Evolutionary conservation across 2,113 vertebrate species (phyloP).

Genomic region (Dromaius novaehollandiae): DNA sequence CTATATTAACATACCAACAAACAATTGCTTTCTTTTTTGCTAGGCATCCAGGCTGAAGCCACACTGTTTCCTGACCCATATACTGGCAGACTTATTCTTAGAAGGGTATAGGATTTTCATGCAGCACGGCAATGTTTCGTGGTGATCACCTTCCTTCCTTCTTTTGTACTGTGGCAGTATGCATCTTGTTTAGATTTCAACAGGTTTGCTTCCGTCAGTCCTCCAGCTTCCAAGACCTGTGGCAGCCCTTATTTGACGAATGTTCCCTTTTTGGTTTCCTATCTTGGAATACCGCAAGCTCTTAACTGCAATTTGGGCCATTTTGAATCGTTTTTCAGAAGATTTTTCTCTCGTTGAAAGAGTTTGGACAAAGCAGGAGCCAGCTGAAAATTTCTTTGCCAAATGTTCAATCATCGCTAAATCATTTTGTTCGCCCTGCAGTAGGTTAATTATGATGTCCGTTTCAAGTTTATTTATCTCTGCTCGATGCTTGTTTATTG

Average conservation of each 20-base stretch:
- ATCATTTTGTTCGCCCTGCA: conserved; percentile 39
- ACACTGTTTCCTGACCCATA: conserved; percentile 80
- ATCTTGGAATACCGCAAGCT: neutral
- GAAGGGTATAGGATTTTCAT: conserved; percentile 76
- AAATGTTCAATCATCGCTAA: conserved; percentile 51
- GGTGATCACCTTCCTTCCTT: conserved; percentile 84
- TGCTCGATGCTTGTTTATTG: conserved; percentile 71
- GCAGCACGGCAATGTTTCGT: conserved; percentile 32
- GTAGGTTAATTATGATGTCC: conserved; percentile 60
- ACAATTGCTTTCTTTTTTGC: conserved; percentile 79
- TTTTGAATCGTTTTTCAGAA: conserved; percentile 58
- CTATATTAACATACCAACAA: conserved; percentile 77
- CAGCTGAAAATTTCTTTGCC: conserved; percentile 57
- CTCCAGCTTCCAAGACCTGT: conserved; percentile 53
- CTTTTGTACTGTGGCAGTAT: conserved; percentile 76
- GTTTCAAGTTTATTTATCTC: conserved; percentile 71
- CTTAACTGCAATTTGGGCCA: neutral
- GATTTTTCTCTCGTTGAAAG: conserved; percentile 56
- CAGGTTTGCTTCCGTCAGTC: conserved; percentile 80
- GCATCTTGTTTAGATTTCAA: conserved; percentile 78
- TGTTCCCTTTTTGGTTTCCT: conserved; percentile 51
- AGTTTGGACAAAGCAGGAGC: conserved; percentile 33
- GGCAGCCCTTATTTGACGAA: conserved; percentile 57
- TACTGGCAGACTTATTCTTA: conserved; percentile 80
- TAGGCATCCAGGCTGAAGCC: conserved; percentile 71